These are phyloP conservation scores for Rhagoletis zephyria DNA, from an alignment of 1,140 invertebrate genomes.

Conservation along the genomic window DNA sequence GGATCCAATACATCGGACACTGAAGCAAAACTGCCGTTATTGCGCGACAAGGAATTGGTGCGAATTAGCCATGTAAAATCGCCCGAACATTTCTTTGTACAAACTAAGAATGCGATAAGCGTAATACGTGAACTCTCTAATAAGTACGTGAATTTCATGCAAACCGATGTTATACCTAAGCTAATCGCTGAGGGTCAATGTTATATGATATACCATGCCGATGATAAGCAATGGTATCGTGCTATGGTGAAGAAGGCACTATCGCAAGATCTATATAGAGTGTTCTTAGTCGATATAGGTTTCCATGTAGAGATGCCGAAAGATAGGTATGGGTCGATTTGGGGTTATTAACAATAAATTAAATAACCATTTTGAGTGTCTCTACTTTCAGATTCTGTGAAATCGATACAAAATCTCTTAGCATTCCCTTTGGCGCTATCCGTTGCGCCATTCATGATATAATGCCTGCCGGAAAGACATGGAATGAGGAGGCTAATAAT, in stretches of 20 bases:
- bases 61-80: slow-evolving; percentile 52
- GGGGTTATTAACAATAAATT: background rate
- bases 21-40: background rate
- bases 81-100: slow-evolving; percentile 55
- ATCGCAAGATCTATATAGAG: slow-evolving; percentile 51
- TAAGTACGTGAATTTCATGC: slow-evolving; percentile 40
- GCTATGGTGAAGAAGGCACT: slow-evolving; percentile 52
- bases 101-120: slow-evolving; percentile 29
- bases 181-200: slow-evolving; percentile 46
- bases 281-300: slow-evolving; percentile 58
- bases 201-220: slow-evolving; percentile 54
- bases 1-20: background rate
- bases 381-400: slow-evolving; percentile 60
- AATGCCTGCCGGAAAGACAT: slow-evolving; percentile 58
- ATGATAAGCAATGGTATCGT: slow-evolving; percentile 58
- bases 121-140: slow-evolving; percentile 50
- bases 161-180: slow-evolving; percentile 39
- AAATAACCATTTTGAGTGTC: background rate
- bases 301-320: slow-evolving; percentile 30
- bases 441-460: slow-evolving; percentile 63
- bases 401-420: slow-evolving; percentile 55
- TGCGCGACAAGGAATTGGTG: slow-evolving; percentile 32
- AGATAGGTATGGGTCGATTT: slow-evolving; percentile 25
- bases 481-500: slow-evolving; percentile 59
- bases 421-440: slow-evolving; percentile 61